Evolutionary conservation across 2,797 vertebrate genomes (phyloP).

Genomic region (Nyctalus aviator): DNA sequence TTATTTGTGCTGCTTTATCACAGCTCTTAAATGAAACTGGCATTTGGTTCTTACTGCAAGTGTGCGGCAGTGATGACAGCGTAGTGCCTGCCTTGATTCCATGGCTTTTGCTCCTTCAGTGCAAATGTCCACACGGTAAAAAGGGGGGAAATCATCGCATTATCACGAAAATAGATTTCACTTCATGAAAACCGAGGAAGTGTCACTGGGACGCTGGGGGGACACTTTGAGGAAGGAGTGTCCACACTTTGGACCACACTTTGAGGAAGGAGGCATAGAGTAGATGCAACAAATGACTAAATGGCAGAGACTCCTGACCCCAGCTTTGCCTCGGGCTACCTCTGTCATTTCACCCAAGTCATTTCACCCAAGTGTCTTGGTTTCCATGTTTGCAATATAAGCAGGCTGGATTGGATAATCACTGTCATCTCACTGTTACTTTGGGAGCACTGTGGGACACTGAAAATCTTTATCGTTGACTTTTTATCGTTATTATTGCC

Average conservation of each 20-base stretch:
- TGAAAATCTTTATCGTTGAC: background rate
- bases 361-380: background rate
- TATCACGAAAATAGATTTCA: background rate
- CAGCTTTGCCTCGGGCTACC: background rate
- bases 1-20: constrained; percentile 23
- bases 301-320: background rate
- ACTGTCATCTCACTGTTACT: background rate
- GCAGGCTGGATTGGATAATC: background rate
- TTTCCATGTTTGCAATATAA: background rate
- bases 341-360: background rate
- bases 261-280: background rate
- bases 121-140: background rate
- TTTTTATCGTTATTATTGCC: background rate
- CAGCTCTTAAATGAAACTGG: constrained; percentile 20
- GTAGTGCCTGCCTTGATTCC: background rate
- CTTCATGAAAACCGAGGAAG: background rate
- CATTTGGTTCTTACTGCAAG: background rate
- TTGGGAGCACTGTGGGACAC: background rate
- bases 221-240: background rate
- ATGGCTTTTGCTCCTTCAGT: background rate
- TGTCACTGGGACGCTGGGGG: background rate
- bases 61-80: no score
- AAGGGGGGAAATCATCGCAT: background rate
- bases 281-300: background rate
- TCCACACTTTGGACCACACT: background rate